These are phyloP conservation scores for Penaeus vannamei DNA, from an alignment of 1,140 invertebrate genomes.

Conservation along the genomic window DNA sequence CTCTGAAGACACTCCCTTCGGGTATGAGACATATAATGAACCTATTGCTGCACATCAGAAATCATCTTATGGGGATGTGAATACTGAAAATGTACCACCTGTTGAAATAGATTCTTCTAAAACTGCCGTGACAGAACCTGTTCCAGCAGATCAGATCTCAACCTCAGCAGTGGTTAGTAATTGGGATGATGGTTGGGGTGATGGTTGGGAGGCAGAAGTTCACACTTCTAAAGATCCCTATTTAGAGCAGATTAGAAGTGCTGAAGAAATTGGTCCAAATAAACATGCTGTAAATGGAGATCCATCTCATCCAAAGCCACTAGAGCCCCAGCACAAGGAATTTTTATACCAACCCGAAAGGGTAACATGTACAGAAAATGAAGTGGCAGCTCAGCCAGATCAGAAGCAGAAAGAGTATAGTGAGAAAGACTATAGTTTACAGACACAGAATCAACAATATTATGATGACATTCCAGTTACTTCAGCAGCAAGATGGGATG, in stretches of 20 bases:
- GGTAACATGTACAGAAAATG: not conserved
- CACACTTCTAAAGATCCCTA: not conserved
- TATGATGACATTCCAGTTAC: not conserved
- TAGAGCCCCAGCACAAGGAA: too few relatives aligned
- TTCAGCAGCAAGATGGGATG: constrained; percentile 37
- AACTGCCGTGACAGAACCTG: not conserved
- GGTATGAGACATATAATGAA: too few relatives aligned
- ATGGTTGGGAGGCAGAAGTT: constrained; percentile 52
- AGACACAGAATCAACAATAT: not conserved
- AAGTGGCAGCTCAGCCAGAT: not conserved
- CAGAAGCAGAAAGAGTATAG: not conserved
- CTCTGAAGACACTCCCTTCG: too few relatives aligned
- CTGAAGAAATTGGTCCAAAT: too few relatives aligned
- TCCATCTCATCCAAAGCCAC: too few relatives aligned
- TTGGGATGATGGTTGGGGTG: constrained; percentile 55
- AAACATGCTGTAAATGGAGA: too few relatives aligned
- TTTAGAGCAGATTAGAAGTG: too few relatives aligned
- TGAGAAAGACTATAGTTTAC: too few relatives aligned
- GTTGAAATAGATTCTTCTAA: not conserved
- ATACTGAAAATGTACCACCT: not conserved
- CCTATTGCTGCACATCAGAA: too few relatives aligned
- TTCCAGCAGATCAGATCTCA: not conserved
- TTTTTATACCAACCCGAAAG: too few relatives aligned
- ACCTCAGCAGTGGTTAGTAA: constrained; percentile 10
- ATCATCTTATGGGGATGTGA: too few relatives aligned